Percentiles rank a stretch among this genome's conserved stretches.
Conservation (phyloP, 2,113 vertebrate species). For the Climacteris rufus region DNA sequence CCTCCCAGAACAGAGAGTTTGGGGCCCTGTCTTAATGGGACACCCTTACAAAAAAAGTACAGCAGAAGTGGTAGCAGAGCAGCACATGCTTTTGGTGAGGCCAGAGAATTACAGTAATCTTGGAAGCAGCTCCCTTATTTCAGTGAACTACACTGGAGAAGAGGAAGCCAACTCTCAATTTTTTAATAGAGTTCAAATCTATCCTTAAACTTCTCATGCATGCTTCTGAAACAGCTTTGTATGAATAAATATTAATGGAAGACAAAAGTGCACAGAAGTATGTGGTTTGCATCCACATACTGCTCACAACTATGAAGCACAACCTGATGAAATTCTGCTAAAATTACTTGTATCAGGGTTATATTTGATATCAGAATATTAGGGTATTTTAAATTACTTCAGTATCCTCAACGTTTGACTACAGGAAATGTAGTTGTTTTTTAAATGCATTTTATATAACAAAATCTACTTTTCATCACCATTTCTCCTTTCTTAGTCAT, state of each 20-base stretch:
- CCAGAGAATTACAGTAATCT: neutral
- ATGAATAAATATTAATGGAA: neutral
- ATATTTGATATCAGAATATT: neutral
- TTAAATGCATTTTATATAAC: neutral
- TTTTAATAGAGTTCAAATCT: neutral
- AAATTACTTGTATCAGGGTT: neutral
- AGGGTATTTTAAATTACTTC: neutral
- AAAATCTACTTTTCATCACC: neutral
- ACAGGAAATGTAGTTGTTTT: neutral
- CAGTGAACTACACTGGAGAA: neutral
- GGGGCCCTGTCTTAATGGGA: accelerated
- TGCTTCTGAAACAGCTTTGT: neutral
- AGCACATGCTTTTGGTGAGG: neutral
- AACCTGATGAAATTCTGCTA: neutral
- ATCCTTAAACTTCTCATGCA: neutral
- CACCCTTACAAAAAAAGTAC: neutral
- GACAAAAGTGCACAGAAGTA: neutral
- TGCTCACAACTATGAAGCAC: too few relatives aligned
- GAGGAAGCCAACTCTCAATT: neutral
- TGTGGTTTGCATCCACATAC: too few relatives aligned
- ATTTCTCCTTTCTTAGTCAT: neutral
- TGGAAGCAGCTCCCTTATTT: neutral
- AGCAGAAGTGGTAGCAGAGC: neutral
- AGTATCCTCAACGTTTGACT: neutral
- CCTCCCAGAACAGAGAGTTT: neutral